Conservation (phyloP, 2,888 invertebrate species). For the Melanotus villosus region DNA sequence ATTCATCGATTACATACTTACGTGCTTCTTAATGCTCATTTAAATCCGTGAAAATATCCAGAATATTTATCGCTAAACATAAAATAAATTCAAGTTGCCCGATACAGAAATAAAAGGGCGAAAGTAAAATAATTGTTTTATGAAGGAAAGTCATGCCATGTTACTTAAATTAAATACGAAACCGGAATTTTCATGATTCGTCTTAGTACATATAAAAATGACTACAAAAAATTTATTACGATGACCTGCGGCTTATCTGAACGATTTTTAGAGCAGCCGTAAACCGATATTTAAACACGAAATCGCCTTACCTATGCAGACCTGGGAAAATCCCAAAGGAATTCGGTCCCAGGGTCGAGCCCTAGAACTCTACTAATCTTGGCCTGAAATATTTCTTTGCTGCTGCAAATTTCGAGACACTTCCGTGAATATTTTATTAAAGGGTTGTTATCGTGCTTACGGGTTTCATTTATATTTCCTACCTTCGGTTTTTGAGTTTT, state of each 20-base stretch:
- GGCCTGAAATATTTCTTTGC: not conserved
- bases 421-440: slow-evolving; percentile 3
- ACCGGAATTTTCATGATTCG: no score
- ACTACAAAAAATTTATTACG: no score
- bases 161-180: no score
- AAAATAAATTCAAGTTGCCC: no score
- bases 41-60: not conserved
- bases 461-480: not conserved
- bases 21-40: not conserved
- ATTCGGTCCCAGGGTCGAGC: not conserved
- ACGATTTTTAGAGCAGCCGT: no score
- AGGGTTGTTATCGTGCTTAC: not conserved
- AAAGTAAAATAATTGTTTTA: no score
- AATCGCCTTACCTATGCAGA: not conserved
- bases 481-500: not conserved
- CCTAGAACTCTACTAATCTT: slow-evolving; percentile 9
- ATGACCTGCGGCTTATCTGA: no score
- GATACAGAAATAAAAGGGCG: no score
- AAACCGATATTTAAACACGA: not conserved
- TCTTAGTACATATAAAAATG: no score
- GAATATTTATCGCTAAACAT: not conserved
- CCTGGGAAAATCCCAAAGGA: slow-evolving; percentile 5
- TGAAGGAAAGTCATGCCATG: no score
- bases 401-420: slow-evolving; percentile 1
- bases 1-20: slow-evolving; percentile 17